Evolutionary conservation across 2,113 vertebrate genomes (phyloP).

Genomic region (Tragelaphus imberbis): DNA sequence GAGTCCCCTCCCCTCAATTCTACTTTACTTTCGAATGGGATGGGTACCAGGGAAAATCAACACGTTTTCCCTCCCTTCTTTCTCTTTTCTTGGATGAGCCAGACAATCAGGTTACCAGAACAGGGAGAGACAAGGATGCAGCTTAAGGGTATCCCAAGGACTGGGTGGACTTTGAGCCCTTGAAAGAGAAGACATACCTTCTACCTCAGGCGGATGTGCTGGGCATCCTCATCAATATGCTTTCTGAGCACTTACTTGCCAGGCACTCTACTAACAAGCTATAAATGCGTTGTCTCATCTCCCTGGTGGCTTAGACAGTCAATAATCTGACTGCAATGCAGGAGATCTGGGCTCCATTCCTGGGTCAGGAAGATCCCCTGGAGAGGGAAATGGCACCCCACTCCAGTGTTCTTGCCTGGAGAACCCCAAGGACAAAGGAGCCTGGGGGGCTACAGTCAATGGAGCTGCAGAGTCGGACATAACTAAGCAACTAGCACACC

Average conservation of each 20-base stretch:
- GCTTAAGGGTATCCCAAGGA: background rate
- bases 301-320: background rate
- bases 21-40: background rate
- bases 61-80: background rate
- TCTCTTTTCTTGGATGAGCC: background rate
- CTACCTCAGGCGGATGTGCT: accelerated
- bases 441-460: background rate
- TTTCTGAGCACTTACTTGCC: background rate
- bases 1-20: background rate
- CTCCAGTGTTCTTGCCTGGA: background rate
- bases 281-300: accelerated
- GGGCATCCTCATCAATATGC: background rate
- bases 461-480: background rate
- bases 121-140: background rate
- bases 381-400: background rate
- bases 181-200: accelerated
- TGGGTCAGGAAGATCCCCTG: background rate
- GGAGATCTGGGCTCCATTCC: background rate
- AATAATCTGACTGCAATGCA: background rate
- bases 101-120: background rate
- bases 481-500: background rate
- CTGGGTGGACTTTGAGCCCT: background rate
- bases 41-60: background rate
- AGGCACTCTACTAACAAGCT: accelerated
- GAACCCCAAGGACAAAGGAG: background rate